A percentile compares a stretch with the other conserved stretches of the same genome.
phyloP scores from a whole-genome alignment of 2,797 vertebrate genomes.

The Somateria mollissima region DNA sequence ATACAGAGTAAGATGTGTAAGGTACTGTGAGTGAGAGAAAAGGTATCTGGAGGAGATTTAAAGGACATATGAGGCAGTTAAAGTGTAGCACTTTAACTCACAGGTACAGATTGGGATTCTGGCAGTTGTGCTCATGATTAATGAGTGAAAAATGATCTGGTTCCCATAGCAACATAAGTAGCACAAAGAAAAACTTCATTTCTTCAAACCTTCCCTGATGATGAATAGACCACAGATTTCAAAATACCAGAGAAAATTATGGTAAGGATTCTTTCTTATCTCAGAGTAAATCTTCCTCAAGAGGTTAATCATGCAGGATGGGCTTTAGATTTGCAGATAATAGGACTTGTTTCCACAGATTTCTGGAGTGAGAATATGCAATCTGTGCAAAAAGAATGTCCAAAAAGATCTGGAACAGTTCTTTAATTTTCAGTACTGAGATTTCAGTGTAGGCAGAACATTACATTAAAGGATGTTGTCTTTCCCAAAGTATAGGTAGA shows the following conservation, averaged over 20 bases:
- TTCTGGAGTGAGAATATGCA: neutral
- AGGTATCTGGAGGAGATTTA: slow-evolving; percentile 22
- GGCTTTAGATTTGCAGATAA: slow-evolving; percentile 34
- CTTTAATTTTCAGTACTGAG: slow-evolving; percentile 14
- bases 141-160: slow-evolving; percentile 51
- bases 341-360: slow-evolving; percentile 14
- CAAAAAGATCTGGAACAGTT: slow-evolving; percentile 7
- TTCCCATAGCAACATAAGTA: slow-evolving; percentile 53
- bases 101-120: neutral
- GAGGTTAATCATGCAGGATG: slow-evolving; percentile 25
- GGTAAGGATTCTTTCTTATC: slow-evolving; percentile 13
- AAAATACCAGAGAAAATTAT: slow-evolving; percentile 58
- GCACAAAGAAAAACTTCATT: slow-evolving; percentile 60
- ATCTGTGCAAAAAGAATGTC: slow-evolving; percentile 38
- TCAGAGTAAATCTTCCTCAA: neutral
- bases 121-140: slow-evolving; percentile 30
- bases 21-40: neutral
- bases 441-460: slow-evolving; percentile 40
- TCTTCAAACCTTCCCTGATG: slow-evolving; percentile 54
- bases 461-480: neutral
- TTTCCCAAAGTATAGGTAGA: neutral
- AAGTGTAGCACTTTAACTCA: neutral
- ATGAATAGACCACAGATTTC: slow-evolving; percentile 62
- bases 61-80: neutral
- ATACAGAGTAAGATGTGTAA: neutral